Evolutionary conservation across 2,113 vertebrate genomes (phyloP), one percentile per base, ranked within the genome.

Genomic region (Speoplatyrhinus poulsoni): DNA sequence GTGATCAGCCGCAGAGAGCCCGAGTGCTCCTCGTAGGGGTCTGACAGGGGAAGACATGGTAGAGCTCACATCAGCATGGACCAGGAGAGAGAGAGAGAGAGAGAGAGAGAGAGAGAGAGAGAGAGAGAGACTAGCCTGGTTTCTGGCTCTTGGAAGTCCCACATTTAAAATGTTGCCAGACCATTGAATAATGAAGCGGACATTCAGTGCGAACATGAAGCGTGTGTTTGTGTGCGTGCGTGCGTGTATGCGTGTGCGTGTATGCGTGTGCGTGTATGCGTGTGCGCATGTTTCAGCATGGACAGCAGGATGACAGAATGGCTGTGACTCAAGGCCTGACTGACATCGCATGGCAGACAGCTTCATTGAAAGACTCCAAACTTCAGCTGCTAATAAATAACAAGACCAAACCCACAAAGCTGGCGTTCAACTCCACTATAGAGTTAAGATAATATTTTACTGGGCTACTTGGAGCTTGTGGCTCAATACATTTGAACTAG

Each of bases 1-100:
- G 96, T 93, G 8, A 99, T 95, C 72, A 99, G 95, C 69, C 97
- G 95, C 65, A 98, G 94, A 0, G 98, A 99, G 56, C 98, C 94
- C 0, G 96, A 96, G 12, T 96, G 95, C 0, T 96, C 95, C 69
- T 98, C 96, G 0, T 96, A 99, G 9, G 95, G 95, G 67, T 98
- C 97, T 13, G 90, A 1, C 74, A 90, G 73, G 19, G 74, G 92
- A 90, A 81, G 83, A 36, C 73, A 11, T 71, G 36, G 32, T 0
- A 11, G 47, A 6, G 70, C 17, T 16, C n/a, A 13, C 52, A 63
- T 11, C 12, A 59, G 16, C 11, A 13, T 7, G 26, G 16, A n/a
- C 19, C 11, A 36, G 12, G 33, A 53, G 7, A 12, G 33, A 65
- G 19, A 11, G 16, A 26, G 19, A 12, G 53, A 65, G 32, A 54